Conservation (phyloP, 2,888 invertebrate species). For the Lottia gigantea region DNA sequence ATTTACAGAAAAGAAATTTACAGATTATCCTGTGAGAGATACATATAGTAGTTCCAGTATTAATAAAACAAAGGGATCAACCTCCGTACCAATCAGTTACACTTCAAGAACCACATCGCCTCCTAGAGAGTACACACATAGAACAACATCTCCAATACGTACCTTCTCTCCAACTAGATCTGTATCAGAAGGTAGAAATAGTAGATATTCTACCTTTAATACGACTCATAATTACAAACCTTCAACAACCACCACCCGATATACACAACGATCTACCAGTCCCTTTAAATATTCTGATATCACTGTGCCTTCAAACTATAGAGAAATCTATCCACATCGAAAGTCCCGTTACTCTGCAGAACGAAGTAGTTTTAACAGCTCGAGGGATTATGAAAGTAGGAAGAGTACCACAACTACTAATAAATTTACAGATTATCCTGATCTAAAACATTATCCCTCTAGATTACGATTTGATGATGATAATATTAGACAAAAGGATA, state of each 20-base stretch:
- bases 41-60: too few species aligned
- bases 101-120: background rate
- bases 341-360: slow-evolving; percentile 30
- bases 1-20: too few species aligned
- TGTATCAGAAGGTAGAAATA: background rate
- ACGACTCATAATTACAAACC: slow-evolving; percentile 2
- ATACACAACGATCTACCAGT: slow-evolving; percentile 1
- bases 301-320: slow-evolving; percentile 33
- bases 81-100: background rate
- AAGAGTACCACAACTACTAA: slow-evolving; percentile 1
- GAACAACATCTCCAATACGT: slow-evolving; percentile 1
- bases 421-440: slow-evolving; percentile 24
- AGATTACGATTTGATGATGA: slow-evolving; percentile 19
- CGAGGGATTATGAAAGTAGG: background rate
- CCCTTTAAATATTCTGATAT: background rate
- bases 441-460: slow-evolving; percentile 27
- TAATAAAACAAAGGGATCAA: background rate
- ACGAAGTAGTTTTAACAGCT: background rate
- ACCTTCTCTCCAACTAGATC: background rate
- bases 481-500: background rate
- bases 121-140: too few species aligned
- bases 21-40: too few species aligned
- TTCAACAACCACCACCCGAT: background rate
- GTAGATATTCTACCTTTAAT: background rate
- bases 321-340: slow-evolving; percentile 57